Conservation (phyloP, 2,888 invertebrate genomes). For the Griposia aprilina region DNA sequence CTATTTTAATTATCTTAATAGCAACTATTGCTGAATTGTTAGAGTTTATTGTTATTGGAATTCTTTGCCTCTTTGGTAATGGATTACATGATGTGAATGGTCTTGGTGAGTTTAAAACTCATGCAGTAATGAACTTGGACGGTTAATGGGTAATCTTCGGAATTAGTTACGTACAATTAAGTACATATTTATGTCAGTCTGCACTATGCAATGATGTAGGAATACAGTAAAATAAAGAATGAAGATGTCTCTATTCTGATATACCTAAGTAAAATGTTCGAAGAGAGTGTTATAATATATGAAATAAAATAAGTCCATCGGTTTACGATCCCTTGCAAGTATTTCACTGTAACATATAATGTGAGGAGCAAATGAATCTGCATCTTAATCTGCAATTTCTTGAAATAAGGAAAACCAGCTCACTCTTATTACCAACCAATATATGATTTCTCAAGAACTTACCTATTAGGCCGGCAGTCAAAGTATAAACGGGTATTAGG, state of each 20-base stretch:
- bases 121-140: constrained; percentile 57
- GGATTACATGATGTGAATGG: constrained; percentile 24
- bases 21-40: constrained; percentile 10
- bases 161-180: constrained; percentile 25
- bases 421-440: neutral
- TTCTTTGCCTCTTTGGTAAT: constrained; percentile 41
- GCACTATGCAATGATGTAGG: neutral
- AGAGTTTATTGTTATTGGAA: constrained; percentile 42
- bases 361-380: neutral
- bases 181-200: neutral
- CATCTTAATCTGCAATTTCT: neutral
- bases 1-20: constrained; percentile 46
- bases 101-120: constrained; percentile 15
- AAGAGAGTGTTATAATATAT: neutral
- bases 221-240: neutral
- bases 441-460: constrained; percentile 24
- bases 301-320: neutral
- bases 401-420: neutral
- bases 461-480: neutral
- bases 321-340: neutral
- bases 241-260: neutral
- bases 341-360: neutral
- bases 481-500: constrained; percentile 21
- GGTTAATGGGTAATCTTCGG: neutral
- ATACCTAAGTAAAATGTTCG: no score